Base-by-base conservation (phyloP, 2,797 vertebrate species). In the Petrocephalus schoutedeni region DNA sequence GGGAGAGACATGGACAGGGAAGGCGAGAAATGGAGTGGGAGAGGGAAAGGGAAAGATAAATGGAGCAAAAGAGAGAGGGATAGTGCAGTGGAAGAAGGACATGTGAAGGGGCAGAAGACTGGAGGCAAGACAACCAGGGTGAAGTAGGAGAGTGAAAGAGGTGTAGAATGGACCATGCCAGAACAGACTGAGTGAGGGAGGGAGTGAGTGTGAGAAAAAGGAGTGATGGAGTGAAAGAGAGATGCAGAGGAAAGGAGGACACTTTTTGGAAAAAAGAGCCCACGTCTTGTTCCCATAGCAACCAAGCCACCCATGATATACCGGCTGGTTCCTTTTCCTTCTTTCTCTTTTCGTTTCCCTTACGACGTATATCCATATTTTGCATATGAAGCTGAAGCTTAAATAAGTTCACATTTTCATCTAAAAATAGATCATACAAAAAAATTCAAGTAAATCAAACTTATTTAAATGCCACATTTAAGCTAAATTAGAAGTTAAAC, bases 281-380 rank as follows among this genome's bases (percentile, higher is more conserved):
- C 94, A 95, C 94, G 94, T 95, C 95, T 95, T 95, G 95, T 96
- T 96, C 94, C 96, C 95, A 96, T 96, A 96, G 96, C 95, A 96
- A 96, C 96, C 93, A 93, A 95, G 94, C 93, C 95, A 95, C 94
- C 95, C 95, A 95, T 95, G 95, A 95, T 95, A 95, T 94, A 95
- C 94, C 92, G 94, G 93, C 92, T 95, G 91, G 92, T 93, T 92
- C 92, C 93, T 94, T 93, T 93, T 92, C 92, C 93, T 94, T 93
- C 91, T 94, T 92, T 92, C 91, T 92, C 92, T 93, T 93, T 91
- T 92, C 92, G 93, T 93, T 91, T 92, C 91, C 90, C 91, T 90
- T 54, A 89, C 91, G 91, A 90, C 88, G 89, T 91, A 86, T 91
- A 87, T 91, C 90, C 91, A 90, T 91, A 49, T 53, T 23, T 67